Evolutionary conservation across 2,113 vertebrate species (phyloP).

Genomic region (Clarias magur): DNA sequence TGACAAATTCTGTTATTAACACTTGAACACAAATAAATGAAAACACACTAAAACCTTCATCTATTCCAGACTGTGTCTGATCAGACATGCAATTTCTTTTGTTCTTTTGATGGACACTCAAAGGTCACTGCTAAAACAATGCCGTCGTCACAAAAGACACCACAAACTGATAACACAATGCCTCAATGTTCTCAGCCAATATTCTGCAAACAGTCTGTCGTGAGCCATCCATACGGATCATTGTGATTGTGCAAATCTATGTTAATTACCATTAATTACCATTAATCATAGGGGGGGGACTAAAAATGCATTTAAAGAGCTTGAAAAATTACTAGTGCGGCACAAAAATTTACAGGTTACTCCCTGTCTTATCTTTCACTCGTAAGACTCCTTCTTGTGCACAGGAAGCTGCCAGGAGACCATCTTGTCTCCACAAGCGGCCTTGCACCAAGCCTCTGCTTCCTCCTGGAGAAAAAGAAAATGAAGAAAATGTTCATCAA

Average conservation of each 20-base stretch:
- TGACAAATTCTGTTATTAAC: neutral
- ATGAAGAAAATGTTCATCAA: neutral
- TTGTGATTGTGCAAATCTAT: constrained; percentile 9
- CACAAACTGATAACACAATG: neutral
- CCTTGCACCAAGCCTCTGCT: constrained; percentile 87
- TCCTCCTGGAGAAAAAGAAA: constrained; percentile 69
- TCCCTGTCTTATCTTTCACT: constrained; percentile 64
- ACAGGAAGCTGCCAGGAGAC: constrained; percentile 86
- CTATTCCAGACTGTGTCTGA: neutral
- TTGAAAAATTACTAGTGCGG: neutral
- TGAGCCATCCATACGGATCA: neutral
- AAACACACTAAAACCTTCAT: neutral
- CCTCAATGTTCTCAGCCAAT: neutral
- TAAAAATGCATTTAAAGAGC: neutral
- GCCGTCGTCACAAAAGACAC: neutral
- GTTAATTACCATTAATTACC: neutral
- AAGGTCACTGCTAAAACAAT: neutral
- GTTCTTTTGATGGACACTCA: neutral
- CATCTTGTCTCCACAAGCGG: constrained; percentile 87
- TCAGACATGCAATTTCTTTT: neutral
- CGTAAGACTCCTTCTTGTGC: constrained; percentile 89
- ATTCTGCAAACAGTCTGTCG: neutral
- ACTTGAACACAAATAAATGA: neutral
- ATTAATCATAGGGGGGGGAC: neutral
- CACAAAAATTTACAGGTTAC: constrained; percentile 76